Conservation (phyloP, 2,888 invertebrate genomes). For the Psylliodes chrysocephalus region DNA sequence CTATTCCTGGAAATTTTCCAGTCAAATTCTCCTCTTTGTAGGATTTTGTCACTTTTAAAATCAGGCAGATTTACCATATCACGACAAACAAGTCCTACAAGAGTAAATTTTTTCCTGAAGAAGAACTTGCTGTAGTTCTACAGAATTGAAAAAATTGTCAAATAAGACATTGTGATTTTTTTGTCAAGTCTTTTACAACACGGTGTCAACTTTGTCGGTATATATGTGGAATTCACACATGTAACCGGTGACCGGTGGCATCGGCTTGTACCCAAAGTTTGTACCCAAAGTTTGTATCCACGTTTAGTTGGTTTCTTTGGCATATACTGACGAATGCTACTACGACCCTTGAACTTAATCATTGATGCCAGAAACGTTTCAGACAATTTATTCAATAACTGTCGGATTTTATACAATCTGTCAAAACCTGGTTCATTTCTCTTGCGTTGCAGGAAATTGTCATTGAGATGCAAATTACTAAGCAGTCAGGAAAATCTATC, state of each 20-base stretch:
- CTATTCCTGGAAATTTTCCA: conserved; percentile 19
- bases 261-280: no score
- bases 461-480: conserved; percentile 41
- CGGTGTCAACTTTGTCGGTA: conserved; percentile 46
- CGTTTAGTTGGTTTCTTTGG: no score
- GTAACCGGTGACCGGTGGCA: no score
- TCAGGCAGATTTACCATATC: no score
- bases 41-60: no score
- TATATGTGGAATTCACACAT: conserved; percentile 47
- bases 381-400: conserved; percentile 32
- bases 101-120: neutral
- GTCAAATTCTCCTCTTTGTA: no score
- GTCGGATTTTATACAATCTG: conserved; percentile 42
- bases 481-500: conserved; percentile 38
- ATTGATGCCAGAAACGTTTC: conserved; percentile 31
- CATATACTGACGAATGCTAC: conserved; percentile 49
- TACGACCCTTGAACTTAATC: conserved; percentile 41
- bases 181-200: no score
- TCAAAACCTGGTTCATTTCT: conserved; percentile 33
- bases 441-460: conserved; percentile 38
- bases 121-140: conserved; percentile 15
- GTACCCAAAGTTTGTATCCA: no score
- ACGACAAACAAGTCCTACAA: no score
- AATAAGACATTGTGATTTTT: conserved; percentile 18
- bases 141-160: neutral